Conservation (phyloP, 1,140 invertebrate species). For the Bombus polaris region DNA sequence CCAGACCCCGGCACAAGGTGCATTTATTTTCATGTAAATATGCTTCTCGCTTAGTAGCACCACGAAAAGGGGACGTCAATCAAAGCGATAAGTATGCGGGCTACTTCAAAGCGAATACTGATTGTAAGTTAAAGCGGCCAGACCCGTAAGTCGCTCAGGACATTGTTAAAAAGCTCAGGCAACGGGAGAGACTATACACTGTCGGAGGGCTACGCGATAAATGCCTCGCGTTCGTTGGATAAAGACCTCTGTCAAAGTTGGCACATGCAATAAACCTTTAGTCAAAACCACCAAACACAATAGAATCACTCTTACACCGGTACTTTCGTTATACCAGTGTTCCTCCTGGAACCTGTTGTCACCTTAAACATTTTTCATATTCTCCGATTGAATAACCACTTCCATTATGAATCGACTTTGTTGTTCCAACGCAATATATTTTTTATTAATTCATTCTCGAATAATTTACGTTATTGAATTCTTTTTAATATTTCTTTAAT, state of each 20-base stretch:
- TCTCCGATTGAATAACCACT: no score
- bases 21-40: slow-evolving; percentile 64
- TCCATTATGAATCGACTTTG: no score
- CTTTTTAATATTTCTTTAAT: no score
- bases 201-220: slow-evolving; percentile 23
- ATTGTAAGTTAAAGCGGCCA: slow-evolving; percentile 43
- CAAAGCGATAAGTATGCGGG: slow-evolving; percentile 61
- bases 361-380: neutral
- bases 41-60: slow-evolving; percentile 43
- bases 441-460: no score
- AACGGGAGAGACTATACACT: slow-evolving; percentile 19
- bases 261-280: slow-evolving; percentile 35
- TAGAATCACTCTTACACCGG: neutral
- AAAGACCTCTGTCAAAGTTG: slow-evolving; percentile 44
- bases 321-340: neutral
- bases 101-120: slow-evolving; percentile 55
- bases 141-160: slow-evolving; percentile 41
- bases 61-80: slow-evolving; percentile 59
- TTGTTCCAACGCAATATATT: no score
- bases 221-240: slow-evolving; percentile 14
- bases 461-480: no score
- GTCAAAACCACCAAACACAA: slow-evolving; percentile 23
- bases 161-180: slow-evolving; percentile 55
- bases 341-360: neutral
- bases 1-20: slow-evolving; percentile 33